Evolutionary conservation across 1,140 invertebrate species (phyloP).

Genomic region (Neodiprion lecontei): DNA sequence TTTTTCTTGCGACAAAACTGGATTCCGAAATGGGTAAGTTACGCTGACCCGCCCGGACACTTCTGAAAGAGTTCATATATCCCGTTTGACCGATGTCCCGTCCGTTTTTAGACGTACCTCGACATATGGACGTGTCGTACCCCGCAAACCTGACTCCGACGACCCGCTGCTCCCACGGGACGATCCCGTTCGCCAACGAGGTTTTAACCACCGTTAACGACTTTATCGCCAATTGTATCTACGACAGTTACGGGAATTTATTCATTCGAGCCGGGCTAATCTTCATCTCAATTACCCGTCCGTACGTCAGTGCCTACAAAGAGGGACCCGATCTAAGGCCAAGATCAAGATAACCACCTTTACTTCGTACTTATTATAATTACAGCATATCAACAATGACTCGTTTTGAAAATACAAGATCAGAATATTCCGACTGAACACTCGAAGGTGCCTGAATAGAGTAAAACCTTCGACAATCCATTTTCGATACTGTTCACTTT

Average conservation of each 20-base stretch:
- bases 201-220: constrained; percentile 18
- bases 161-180: constrained; percentile 29
- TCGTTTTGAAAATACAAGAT: too few species aligned
- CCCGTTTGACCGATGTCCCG: constrained; percentile 23
- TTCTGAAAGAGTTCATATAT: neutral
- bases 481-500: neutral
- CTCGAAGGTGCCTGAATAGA: too few species aligned
- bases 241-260: constrained; percentile 13
- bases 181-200: neutral
- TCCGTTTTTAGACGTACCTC: neutral
- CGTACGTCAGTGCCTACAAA: neutral
- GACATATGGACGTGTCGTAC: neutral
- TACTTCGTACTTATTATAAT: too few species aligned
- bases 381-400: neutral
- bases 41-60: neutral
- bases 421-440: too few species aligned
- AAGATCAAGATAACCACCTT: neutral
- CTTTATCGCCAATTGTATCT: constrained; percentile 23
- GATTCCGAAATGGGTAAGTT: neutral
- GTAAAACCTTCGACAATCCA: neutral
- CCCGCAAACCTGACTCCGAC: constrained; percentile 17
- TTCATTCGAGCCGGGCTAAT: neutral
- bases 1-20: neutral
- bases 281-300: neutral
- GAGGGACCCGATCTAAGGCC: neutral